phyloP scores from a whole-genome alignment of 2,113 vertebrate species.

The Rhinolophus sinicus region DNA sequence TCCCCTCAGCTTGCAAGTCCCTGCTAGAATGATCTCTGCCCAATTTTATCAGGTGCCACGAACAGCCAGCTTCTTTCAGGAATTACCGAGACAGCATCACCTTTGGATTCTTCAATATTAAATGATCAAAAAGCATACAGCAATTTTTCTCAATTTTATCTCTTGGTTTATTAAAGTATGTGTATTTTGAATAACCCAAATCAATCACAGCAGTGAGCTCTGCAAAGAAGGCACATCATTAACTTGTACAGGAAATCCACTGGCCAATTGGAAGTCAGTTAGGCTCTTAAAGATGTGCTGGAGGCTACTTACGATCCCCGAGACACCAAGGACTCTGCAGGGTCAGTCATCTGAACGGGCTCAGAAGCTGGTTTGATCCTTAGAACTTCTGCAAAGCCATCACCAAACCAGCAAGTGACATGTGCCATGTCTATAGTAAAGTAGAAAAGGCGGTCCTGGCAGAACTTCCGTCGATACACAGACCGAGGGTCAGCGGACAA shows the following conservation, averaged over 20 bases:
- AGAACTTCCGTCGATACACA: slow-evolving; percentile 89
- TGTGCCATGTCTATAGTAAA: slow-evolving; percentile 89
- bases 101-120: not conserved
- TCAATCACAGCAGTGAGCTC: not conserved
- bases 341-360: not conserved
- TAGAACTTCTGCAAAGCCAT: slow-evolving; percentile 91
- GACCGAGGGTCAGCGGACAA: slow-evolving; percentile 93
- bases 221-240: not conserved
- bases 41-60: not conserved
- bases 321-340: not conserved
- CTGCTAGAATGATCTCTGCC: not conserved
- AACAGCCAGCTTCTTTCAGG: slow-evolving; percentile 6
- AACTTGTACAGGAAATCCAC: not conserved
- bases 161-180: slow-evolving; percentile 56
- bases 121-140: not conserved
- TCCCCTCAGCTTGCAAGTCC: not conserved
- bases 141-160: not conserved
- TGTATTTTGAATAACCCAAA: not conserved
- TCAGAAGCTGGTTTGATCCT: slow-evolving; percentile 78
- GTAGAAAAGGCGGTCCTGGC: slow-evolving; percentile 89
- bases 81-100: not conserved
- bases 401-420: slow-evolving; percentile 93
- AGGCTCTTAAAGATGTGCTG: not conserved
- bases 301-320: not conserved
- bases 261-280: not conserved